These are phyloP conservation scores for Blastomussa wellsi DNA, from an alignment of 92 coral and sea anemone species.

Conservation along the genomic window DNA sequence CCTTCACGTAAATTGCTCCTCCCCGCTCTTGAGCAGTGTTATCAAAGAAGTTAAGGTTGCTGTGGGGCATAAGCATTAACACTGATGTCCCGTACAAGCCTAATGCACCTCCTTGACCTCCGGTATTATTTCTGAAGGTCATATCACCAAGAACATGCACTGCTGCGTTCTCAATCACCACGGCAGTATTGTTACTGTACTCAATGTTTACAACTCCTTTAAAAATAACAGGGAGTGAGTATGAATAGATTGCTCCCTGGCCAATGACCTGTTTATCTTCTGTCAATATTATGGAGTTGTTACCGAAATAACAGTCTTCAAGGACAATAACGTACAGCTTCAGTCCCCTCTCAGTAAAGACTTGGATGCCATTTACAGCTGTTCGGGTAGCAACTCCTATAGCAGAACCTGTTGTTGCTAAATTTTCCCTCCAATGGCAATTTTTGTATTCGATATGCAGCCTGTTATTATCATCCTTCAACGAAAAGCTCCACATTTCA, in stretches of 20 bases:
- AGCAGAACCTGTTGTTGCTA: constrained; percentile 51
- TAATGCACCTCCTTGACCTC: constrained; percentile 85
- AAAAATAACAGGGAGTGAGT: constrained; percentile 48
- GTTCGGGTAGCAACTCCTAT: constrained; percentile 24
- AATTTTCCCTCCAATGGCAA: constrained; percentile 37
- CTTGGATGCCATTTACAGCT: not conserved
- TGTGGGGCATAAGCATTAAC: constrained; percentile 64
- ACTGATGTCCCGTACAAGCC: constrained; percentile 77
- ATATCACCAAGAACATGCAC: constrained; percentile 53
- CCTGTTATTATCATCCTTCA: constrained; percentile 27
- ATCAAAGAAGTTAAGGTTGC: constrained; percentile 52
- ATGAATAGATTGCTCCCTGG: constrained; percentile 65
- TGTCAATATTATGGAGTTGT: constrained; percentile 47
- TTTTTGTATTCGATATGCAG: constrained; percentile 27
- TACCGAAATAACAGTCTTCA: constrained; percentile 33
- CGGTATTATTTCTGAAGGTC: constrained; percentile 64
- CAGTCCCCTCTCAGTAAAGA: not conserved
- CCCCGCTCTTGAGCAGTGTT: constrained; percentile 68
- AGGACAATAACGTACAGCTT: constrained; percentile 37
- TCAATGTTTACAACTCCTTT: constrained; percentile 47
- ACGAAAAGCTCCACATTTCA: constrained; percentile 36
- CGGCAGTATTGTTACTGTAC: constrained; percentile 69
- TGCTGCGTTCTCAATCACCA: constrained; percentile 75
- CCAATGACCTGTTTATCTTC: constrained; percentile 65
- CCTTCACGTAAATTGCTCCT: constrained; percentile 80